Evolutionary conservation across 2,888 invertebrate species (phyloP).

Genomic region (Chymomyza amoena): DNA sequence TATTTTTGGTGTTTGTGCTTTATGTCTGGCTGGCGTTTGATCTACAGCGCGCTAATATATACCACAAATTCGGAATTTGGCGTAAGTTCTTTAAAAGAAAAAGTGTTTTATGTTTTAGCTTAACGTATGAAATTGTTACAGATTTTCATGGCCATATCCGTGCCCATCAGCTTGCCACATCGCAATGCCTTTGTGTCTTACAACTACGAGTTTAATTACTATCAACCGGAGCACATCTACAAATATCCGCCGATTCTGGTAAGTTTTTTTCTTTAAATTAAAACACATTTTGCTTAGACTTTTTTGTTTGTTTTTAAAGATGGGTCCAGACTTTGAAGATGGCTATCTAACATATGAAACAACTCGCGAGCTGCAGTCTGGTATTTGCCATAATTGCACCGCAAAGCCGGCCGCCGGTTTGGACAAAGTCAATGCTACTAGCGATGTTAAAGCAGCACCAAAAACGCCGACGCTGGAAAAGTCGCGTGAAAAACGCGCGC

Average conservation of each 20-base stretch:
- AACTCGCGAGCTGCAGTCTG: not conserved
- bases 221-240: slow-evolving; percentile 80
- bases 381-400: slow-evolving; percentile 51
- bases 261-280: slow-evolving; percentile 22
- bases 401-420: not conserved
- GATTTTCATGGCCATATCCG: slow-evolving; percentile 86
- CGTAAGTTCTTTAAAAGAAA: slow-evolving; percentile 36
- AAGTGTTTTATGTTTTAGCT: not conserved
- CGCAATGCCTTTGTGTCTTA: slow-evolving; percentile 86
- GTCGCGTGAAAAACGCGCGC: slow-evolving; percentile 41
- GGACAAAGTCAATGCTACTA: not conserved
- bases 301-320: slow-evolving; percentile 27
- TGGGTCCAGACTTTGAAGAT: slow-evolving; percentile 52
- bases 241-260: slow-evolving; percentile 71
- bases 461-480: not conserved
- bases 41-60: slow-evolving; percentile 27
- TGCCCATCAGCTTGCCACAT: slow-evolving; percentile 84
- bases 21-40: not conserved
- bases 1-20: not conserved
- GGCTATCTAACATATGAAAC: slow-evolving; percentile 47
- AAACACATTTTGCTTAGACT: not conserved
- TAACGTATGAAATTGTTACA: slow-evolving; percentile 67
- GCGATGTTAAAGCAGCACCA: not conserved
- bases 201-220: slow-evolving; percentile 86
- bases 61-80: slow-evolving; percentile 65